These are phyloP conservation scores for Beris morrisii DNA, from an alignment of 2,888 invertebrate species.

Conservation along the genomic window DNA sequence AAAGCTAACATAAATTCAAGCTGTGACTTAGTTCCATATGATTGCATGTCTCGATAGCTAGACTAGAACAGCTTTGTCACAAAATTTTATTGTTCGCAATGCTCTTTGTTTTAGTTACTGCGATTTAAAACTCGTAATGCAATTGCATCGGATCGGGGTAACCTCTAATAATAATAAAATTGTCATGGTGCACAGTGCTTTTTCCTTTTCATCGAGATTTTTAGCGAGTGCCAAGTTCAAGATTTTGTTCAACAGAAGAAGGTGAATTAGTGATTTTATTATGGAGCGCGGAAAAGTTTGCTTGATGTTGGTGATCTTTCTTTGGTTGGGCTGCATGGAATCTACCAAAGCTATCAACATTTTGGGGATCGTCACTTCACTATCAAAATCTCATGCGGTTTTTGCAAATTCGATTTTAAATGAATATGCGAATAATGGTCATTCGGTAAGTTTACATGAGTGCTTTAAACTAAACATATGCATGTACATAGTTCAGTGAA, in stretches of 20 bases:
- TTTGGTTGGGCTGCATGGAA: not conserved
- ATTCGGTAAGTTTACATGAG: conserved; percentile 31
- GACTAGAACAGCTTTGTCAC: not conserved
- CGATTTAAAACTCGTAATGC: no score
- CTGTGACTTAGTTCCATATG: not conserved
- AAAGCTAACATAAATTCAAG: not conserved
- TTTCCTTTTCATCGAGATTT: not conserved
- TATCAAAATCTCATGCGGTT: conserved; percentile 33
- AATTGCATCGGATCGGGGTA: no score
- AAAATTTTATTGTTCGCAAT: not conserved
- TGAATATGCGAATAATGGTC: conserved; percentile 34
- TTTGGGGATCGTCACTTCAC: conserved; percentile 35
- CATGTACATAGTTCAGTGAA: not conserved
- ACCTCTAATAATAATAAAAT: no score
- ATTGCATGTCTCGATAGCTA: not conserved
- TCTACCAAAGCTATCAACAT: conserved; percentile 22
- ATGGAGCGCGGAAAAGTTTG: not conserved
- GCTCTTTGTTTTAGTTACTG: not conserved
- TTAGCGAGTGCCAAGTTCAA: conserved; percentile 15
- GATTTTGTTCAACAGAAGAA: not conserved
- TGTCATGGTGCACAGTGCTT: no score
- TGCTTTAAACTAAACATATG: not conserved
- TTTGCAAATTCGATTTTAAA: conserved; percentile 33
- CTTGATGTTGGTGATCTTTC: not conserved
- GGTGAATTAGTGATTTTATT: no score